Percentiles rank a stretch among this genome's conserved stretches.
These are phyloP conservation scores for Pachyramphus minor DNA, from an alignment of 2,113 vertebrate genomes.

Conservation along the genomic window DNA sequence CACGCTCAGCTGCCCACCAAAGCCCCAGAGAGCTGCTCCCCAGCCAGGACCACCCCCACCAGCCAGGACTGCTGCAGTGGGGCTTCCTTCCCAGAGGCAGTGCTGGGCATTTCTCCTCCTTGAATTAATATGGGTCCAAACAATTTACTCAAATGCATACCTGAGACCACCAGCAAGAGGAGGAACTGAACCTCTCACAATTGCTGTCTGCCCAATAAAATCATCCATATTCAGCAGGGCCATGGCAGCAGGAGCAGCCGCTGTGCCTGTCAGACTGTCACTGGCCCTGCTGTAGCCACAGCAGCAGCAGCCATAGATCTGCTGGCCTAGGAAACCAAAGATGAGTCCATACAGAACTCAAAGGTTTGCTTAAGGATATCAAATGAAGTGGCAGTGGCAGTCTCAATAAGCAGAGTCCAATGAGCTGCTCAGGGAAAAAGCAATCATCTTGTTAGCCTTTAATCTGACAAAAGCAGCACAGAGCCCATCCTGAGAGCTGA, in stretches of 20 bases:
- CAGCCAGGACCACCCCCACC: background rate
- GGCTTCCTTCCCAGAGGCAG: background rate
- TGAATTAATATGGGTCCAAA: background rate
- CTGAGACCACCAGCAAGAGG: background rate
- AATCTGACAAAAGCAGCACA: constrained; percentile 26
- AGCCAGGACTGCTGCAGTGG: background rate
- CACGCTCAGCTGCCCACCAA: background rate
- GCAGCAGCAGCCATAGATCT: background rate
- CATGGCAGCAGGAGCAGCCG: fast-evolving
- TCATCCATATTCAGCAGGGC: background rate
- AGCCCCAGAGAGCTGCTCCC: background rate
- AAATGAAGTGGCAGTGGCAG: background rate
- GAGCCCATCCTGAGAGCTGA: background rate
- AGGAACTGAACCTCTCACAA: background rate
- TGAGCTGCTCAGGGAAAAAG: background rate
- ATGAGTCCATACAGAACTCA: background rate
- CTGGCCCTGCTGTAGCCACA: background rate
- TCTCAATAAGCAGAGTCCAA: background rate
- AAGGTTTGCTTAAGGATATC: background rate
- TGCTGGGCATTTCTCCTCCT: background rate
- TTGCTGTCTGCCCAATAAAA: background rate
- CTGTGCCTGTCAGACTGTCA: background rate
- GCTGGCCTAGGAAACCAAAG: background rate
- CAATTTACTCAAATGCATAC: background rate
- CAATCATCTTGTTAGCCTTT: constrained; percentile 35